Conservation (phyloP, 2,797 vertebrate genomes). For the Phaenicophaeus curvirostris region DNA sequence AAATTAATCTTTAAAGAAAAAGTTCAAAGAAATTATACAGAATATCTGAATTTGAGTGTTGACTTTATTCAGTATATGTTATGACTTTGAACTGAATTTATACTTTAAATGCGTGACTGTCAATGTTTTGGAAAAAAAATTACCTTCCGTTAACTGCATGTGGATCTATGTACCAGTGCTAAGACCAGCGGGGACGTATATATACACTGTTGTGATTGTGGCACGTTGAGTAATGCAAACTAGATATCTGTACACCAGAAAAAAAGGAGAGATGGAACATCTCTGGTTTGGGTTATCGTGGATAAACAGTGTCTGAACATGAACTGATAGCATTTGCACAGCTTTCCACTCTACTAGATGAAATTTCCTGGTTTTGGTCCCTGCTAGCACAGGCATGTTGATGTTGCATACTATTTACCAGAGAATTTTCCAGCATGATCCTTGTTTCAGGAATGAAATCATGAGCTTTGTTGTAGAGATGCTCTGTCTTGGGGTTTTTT, state of each 20-base stretch:
- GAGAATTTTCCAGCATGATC: neutral
- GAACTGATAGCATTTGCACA: neutral
- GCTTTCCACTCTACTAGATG: neutral
- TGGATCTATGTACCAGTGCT: neutral
- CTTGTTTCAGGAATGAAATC: neutral
- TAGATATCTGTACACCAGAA: neutral
- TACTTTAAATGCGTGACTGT: neutral
- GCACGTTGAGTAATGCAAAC: neutral
- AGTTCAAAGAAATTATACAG: neutral
- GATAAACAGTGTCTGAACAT: neutral
- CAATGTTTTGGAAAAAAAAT: neutral
- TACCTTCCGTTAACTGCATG: neutral
- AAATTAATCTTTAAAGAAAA: neutral
- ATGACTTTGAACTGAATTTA: neutral
- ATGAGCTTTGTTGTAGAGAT: neutral
- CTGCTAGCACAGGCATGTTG: neutral
- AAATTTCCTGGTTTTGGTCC: neutral
- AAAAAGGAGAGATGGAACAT: neutral
- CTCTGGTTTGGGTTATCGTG: neutral
- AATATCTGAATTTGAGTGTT: neutral
- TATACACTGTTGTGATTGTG: neutral
- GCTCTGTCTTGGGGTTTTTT: neutral
- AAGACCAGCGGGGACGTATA: neutral
- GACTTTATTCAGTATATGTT: neutral
- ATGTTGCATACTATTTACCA: neutral